Percentiles rank a stretch among this genome's conserved stretches.
phyloP scores from a whole-genome alignment of 1,140 invertebrate genomes.

The Rhynchophorus ferrugineus region DNA sequence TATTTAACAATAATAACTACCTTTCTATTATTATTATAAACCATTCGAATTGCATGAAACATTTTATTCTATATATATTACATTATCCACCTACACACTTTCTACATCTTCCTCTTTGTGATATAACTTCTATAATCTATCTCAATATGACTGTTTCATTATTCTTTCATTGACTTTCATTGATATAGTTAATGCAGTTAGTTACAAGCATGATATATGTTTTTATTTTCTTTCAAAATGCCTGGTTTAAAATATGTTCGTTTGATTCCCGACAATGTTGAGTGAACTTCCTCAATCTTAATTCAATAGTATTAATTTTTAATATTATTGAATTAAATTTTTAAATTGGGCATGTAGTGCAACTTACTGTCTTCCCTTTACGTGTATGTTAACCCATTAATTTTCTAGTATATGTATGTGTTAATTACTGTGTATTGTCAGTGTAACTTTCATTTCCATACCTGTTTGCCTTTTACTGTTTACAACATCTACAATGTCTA shows the following conservation, averaged over 20 bases:
- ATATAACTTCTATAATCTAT: background rate
- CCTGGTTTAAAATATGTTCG: background rate
- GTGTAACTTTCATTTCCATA: constrained; percentile 4
- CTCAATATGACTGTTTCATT: background rate
- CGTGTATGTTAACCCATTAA: constrained; percentile 2
- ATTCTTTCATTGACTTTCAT: too few species aligned
- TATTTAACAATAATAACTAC: background rate
- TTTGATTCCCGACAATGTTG: too few species aligned
- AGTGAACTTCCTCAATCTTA: too few species aligned
- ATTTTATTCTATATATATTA: background rate
- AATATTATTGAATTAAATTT: too few species aligned
- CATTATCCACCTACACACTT: background rate
- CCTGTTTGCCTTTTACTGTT: constrained; percentile 6
- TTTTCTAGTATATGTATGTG: constrained; percentile 2
- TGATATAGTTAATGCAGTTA: background rate
- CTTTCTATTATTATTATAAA: background rate
- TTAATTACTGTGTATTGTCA: background rate
- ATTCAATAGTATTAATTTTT: too few species aligned
- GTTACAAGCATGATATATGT: background rate
- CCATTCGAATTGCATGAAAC: background rate
- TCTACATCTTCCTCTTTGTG: background rate
- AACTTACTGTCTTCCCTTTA: background rate
- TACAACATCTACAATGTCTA: constrained; percentile 7
- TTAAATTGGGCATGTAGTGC: too few species aligned
- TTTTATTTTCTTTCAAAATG: background rate